Percentiles rank a stretch among this genome's conserved stretches.
Conservation (phyloP, 2,113 vertebrate species). For the Ammospiza nelsoni region DNA sequence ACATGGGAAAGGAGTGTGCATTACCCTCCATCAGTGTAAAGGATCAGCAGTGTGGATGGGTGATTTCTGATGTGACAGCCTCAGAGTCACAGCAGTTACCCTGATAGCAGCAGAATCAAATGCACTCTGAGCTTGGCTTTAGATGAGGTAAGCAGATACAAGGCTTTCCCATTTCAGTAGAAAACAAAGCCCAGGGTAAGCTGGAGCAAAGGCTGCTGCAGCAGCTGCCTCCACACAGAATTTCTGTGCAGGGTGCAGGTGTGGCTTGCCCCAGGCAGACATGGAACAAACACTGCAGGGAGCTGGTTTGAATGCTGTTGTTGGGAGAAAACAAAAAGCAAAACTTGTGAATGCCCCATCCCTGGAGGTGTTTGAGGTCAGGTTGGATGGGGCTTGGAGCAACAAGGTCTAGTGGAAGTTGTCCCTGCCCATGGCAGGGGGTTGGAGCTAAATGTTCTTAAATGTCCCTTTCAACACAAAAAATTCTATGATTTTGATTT, state of each 20-base stretch:
- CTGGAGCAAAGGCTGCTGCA: neutral
- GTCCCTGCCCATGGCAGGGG: neutral
- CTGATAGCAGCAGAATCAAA: neutral
- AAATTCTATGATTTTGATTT: neutral
- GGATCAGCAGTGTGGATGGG: neutral
- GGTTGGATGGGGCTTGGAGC: neutral
- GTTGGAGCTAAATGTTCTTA: neutral
- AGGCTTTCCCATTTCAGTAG: neutral
- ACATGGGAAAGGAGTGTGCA: neutral
- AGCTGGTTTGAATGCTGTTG: neutral
- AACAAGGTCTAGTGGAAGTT: neutral
- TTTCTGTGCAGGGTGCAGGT: too few species aligned
- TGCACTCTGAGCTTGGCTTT: neutral
- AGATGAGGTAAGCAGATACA: neutral
- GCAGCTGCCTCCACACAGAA: neutral
- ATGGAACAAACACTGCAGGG: neutral
- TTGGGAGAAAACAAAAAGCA: neutral
- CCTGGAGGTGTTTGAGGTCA: neutral
- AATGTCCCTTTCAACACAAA: neutral
- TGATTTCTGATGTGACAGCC: neutral
- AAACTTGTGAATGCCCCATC: neutral
- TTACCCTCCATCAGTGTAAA: neutral
- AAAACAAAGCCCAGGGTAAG: neutral
- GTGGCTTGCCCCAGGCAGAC: neutral
- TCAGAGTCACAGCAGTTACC: neutral